phyloP scores from a whole-genome alignment of 2,113 vertebrate species.

The Archocentrus centrarchus region DNA sequence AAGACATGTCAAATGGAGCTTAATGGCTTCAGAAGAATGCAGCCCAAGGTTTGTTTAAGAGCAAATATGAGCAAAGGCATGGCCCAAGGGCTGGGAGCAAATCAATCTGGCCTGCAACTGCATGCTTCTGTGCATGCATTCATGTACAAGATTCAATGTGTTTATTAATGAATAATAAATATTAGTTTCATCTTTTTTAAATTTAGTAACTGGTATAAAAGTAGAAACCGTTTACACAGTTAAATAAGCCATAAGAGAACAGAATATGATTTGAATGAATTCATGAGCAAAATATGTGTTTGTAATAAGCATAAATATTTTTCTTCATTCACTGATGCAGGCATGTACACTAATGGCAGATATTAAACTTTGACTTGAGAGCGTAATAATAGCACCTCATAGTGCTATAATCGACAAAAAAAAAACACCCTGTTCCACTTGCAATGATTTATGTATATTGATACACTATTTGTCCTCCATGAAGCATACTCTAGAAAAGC shows the following conservation, averaged over 20 bases:
- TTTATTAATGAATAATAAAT: constrained; percentile 1
- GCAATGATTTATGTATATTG: background rate
- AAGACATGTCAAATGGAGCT: background rate
- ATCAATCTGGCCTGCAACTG: background rate
- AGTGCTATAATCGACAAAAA: background rate
- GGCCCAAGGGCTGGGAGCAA: background rate
- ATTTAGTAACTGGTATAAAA: background rate
- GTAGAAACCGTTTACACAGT: background rate
- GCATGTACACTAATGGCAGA: background rate
- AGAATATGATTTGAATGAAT: no score
- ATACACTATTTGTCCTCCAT: background rate
- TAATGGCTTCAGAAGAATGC: background rate
- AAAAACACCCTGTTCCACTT: background rate
- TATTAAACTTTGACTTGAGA: background rate
- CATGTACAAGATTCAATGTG: background rate
- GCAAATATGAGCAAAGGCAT: background rate
- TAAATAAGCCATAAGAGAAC: no score
- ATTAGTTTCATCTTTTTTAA: background rate
- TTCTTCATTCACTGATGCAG: background rate
- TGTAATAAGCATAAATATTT: background rate
- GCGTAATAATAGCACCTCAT: background rate
- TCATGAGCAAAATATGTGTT: no score
- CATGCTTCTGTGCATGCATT: background rate
- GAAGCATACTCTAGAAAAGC: background rate
- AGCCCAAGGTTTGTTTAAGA: background rate